A percentile compares a stretch with the other conserved stretches of the same genome.
phyloP scores from a whole-genome alignment of 2,113 vertebrate genomes.

The Limnothrissa miodon region DNA sequence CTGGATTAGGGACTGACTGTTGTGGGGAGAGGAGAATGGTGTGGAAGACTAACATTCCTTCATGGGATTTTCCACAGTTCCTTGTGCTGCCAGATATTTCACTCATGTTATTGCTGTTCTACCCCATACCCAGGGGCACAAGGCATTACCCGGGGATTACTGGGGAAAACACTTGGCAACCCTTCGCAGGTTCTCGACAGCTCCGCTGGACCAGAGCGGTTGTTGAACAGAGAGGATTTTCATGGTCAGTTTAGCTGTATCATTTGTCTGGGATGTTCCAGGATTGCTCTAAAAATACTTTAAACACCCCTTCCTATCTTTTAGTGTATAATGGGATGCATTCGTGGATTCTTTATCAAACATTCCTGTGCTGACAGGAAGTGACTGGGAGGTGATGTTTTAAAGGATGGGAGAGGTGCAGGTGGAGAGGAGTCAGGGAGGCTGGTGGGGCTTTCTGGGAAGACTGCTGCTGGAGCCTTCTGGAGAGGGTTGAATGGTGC shows the following conservation, averaged over 20 bases:
- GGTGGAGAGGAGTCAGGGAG: not conserved
- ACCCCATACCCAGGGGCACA: constrained; percentile 40
- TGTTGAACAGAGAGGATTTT: not conserved
- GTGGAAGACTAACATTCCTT: constrained; percentile 44
- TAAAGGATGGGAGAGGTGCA: not conserved
- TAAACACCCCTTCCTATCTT: not conserved
- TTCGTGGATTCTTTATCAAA: not conserved
- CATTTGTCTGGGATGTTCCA: not conserved
- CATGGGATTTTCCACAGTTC: constrained; percentile 41
- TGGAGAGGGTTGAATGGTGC: constrained; percentile 15
- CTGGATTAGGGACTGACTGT: not conserved
- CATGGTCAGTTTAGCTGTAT: not conserved
- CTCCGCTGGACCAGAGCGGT: not conserved
- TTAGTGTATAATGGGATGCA: not conserved
- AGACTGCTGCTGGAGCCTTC: not conserved
- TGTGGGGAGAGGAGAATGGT: not conserved
- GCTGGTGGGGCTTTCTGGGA: not conserved
- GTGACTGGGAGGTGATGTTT: not conserved
- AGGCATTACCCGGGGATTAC: constrained; percentile 41
- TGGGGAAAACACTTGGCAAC: constrained; percentile 45
- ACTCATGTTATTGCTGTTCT: constrained; percentile 33
- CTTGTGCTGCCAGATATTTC: constrained; percentile 39
- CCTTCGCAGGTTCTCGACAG: constrained; percentile 35
- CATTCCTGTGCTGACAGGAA: not conserved
- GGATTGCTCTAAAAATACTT: not conserved